Evolutionary conservation across 2,113 vertebrate species (phyloP).

Genomic region (Platanista minor): DNA sequence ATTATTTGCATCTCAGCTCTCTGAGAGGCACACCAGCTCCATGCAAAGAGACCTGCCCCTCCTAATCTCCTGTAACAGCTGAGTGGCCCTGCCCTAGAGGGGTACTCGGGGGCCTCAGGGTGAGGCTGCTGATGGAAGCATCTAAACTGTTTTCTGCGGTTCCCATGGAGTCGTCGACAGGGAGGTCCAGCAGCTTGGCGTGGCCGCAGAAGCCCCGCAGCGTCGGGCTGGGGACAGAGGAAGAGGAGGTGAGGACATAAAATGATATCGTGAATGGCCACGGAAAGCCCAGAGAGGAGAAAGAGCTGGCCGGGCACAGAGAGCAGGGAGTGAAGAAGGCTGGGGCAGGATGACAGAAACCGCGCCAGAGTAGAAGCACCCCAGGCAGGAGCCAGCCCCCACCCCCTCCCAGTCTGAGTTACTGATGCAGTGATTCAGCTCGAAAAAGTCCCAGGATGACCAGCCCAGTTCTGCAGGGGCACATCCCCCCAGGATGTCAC

Average conservation of each 20-base stretch:
- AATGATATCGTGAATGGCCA: not conserved
- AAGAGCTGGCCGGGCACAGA: not conserved
- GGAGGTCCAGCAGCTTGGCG: not conserved
- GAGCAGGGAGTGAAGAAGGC: not conserved
- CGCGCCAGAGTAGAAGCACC: fast-evolving
- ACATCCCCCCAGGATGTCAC: too few species aligned
- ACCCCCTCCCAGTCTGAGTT: not conserved
- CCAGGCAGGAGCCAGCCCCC: fast-evolving
- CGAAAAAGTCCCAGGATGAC: not conserved
- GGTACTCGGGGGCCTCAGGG: not conserved
- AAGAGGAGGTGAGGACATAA: not conserved
- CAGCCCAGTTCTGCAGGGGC: not conserved
- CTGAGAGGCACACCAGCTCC: not conserved
- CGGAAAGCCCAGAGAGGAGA: not conserved
- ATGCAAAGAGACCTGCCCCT: not conserved
- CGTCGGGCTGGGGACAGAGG: not conserved
- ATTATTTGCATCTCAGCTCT: not conserved
- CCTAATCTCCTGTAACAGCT: not conserved
- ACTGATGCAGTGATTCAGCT: too few species aligned
- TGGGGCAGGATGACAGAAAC: not conserved
- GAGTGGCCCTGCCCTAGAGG: too few species aligned
- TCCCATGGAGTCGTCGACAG: not conserved
- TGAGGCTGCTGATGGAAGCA: not conserved
- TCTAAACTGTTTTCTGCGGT: not conserved
- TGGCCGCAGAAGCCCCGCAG: not conserved